These are phyloP conservation scores for Eledona agricola DNA, from an alignment of 2,888 invertebrate genomes.

Conservation along the genomic window DNA sequence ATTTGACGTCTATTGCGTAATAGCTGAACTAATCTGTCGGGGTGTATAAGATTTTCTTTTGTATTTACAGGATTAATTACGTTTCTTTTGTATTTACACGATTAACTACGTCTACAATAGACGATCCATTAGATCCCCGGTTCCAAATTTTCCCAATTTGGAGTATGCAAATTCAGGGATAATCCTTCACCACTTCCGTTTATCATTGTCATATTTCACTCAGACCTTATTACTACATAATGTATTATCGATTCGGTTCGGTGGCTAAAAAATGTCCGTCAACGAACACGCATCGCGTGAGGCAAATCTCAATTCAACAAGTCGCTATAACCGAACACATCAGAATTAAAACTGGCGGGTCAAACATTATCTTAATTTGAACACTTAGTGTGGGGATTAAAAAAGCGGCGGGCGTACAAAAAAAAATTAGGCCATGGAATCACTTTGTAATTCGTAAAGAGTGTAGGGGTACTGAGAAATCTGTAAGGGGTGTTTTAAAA, in stretches of 20 bases:
- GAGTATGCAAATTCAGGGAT: neutral
- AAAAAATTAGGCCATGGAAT: too few relatives aligned
- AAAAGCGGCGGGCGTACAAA: too few relatives aligned
- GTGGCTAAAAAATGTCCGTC: slow-evolving; percentile 8
- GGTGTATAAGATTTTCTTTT: slow-evolving; percentile 26
- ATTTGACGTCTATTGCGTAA: slow-evolving; percentile 26
- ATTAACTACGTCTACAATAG: slow-evolving; percentile 28
- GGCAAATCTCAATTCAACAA: slow-evolving; percentile 29
- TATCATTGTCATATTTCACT: neutral
- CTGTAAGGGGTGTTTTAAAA: too few relatives aligned
- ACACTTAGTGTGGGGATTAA: too few relatives aligned
- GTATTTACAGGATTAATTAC: slow-evolving; percentile 27
- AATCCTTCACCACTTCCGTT: too few relatives aligned
- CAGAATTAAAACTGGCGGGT: slow-evolving; percentile 26
- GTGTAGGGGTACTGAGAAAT: too few relatives aligned
- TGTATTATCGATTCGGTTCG: slow-evolving; percentile 28
- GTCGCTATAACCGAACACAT: slow-evolving; percentile 29
- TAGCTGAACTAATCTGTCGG: slow-evolving; percentile 15
- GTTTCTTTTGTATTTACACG: slow-evolving; percentile 28
- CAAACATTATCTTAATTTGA: slow-evolving; percentile 19
- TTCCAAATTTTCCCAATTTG: slow-evolving; percentile 7
- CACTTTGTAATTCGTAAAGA: too few relatives aligned
- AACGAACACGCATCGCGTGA: slow-evolving; percentile 27
- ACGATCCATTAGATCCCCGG: slow-evolving; percentile 20
- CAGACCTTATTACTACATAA: too few relatives aligned